Evolutionary conservation across 2,888 invertebrate species (phyloP).

Genomic region (Autographa pulchrina): DNA sequence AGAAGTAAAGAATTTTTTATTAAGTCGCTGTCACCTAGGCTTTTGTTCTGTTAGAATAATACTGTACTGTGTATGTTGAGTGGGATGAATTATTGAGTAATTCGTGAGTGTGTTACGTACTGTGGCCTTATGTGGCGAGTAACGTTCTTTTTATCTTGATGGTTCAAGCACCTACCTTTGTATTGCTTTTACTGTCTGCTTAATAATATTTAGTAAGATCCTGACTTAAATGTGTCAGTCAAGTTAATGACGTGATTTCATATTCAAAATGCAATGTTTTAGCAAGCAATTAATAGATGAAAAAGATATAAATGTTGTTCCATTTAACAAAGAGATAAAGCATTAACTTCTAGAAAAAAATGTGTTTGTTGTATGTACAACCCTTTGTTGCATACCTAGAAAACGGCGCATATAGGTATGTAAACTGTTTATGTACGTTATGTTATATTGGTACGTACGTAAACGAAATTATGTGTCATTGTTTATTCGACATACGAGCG

Average conservation of each 20-base stretch:
- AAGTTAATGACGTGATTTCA: no score
- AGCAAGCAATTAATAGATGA: no score
- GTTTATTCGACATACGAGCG: neutral
- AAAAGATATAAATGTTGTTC: no score
- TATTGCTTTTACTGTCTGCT: neutral
- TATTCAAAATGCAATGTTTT: no score
- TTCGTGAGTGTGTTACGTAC: slow-evolving; percentile 5
- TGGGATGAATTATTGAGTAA: neutral
- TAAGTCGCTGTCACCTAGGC: slow-evolving; percentile 18
- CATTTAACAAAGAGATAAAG: no score
- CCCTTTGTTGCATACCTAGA: no score
- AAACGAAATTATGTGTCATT: neutral
- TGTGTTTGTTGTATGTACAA: no score
- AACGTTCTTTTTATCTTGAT: neutral
- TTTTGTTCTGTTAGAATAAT: slow-evolving; percentile 7
- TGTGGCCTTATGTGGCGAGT: neutral
- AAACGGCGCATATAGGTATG: no score
- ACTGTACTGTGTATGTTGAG: slow-evolving; percentile 3
- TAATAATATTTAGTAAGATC: no score
- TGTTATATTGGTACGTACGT: neutral
- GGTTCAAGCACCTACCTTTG: neutral
- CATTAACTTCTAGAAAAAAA: no score
- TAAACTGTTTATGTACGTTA: no score
- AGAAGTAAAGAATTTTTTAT: slow-evolving; percentile 33
- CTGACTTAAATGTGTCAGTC: no score